Base-by-base conservation (phyloP, 2,113 vertebrate species). In the Perca fluviatilis region DNA sequence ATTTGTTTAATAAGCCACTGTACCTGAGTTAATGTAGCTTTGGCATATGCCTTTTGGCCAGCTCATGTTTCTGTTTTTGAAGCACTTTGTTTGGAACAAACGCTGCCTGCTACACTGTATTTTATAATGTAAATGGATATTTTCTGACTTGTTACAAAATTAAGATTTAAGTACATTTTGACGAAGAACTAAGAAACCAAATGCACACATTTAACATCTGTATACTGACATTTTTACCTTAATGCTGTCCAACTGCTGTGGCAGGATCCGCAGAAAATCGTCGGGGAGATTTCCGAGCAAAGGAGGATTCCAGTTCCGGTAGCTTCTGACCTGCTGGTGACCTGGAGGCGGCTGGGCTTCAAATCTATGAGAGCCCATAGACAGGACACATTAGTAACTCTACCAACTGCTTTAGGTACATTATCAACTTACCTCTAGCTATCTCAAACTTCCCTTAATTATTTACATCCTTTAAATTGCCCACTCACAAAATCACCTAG, bases 231-330 rank as follows among this genome's bases (percentile, higher is more conserved):
- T 63, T 7, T 15, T 73, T 88, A 98, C 97, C 96, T 96, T 95
- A 18, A 96, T 74, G 74, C 91, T 87, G 2, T 96, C 92, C 9
- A 93, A 84, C 91, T 99, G 98, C 93, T 98, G 98, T 2, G 98
- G 97, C 54, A 99, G 90, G 89, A 99, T 99, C 64, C 98, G 96
- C 67, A 99, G 96, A 60, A 99, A 99, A 60, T 99, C 97, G 57
- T 99, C 97, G 0, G 98, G 98, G 30, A 99, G 97, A 84, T 95
- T 99, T 63, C 98, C 98, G 4, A 99, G 95, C 57, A 99, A 93
- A 0, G 98, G 98, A 0, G 98, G 98, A 83, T 99, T 99, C 98
- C 98, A 99, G 93, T 98, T 99, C 82, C 95, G 93, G 85, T 98
- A 99, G 83, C 92, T 95, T 16, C 90, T 88, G 0, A 94, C 94